Conservation (phyloP, 2,797 vertebrate species). For the Picus viridis region DNA sequence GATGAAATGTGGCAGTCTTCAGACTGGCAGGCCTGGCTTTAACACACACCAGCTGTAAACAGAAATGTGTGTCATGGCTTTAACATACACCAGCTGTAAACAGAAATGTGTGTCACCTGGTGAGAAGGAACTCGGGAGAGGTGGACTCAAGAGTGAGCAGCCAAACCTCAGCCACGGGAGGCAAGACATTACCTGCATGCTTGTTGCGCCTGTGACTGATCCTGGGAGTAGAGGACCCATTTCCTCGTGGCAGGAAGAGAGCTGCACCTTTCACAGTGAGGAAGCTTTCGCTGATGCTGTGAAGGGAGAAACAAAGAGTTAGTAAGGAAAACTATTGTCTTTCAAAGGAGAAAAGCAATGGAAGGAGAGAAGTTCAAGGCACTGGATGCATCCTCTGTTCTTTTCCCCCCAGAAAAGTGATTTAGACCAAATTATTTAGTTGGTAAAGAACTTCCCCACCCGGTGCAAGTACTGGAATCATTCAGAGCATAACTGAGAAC, state of each 20-base stretch:
- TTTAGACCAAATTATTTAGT: not conserved
- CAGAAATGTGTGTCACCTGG: not conserved
- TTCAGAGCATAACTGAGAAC: not conserved
- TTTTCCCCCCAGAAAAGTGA: not conserved
- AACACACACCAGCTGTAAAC: not conserved
- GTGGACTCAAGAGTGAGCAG: not conserved
- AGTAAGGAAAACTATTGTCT: not conserved
- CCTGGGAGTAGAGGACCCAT: slow-evolving; percentile 87
- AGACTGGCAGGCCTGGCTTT: not conserved
- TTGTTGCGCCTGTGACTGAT: slow-evolving; percentile 92
- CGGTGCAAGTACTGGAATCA: not conserved
- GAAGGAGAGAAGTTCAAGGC: not conserved
- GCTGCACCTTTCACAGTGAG: slow-evolving; percentile 98
- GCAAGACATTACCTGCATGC: slow-evolving; percentile 87
- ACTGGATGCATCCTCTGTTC: not conserved
- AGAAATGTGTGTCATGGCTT: not conserved
- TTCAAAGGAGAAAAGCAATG: not conserved
- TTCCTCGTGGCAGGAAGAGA: slow-evolving; percentile 94
- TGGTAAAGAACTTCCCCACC: not conserved
- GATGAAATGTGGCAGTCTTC: not conserved
- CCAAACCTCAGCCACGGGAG: not conserved
- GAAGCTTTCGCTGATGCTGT: slow-evolving; percentile 97
- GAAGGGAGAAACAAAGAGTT: not conserved
- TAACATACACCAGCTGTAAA: not conserved
- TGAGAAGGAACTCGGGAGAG: not conserved